A percentile compares a stretch with the other conserved stretches of the same genome.
These are phyloP conservation scores for Odontomyia ornata DNA, from an alignment of 2,888 invertebrate genomes.

Conservation along the genomic window DNA sequence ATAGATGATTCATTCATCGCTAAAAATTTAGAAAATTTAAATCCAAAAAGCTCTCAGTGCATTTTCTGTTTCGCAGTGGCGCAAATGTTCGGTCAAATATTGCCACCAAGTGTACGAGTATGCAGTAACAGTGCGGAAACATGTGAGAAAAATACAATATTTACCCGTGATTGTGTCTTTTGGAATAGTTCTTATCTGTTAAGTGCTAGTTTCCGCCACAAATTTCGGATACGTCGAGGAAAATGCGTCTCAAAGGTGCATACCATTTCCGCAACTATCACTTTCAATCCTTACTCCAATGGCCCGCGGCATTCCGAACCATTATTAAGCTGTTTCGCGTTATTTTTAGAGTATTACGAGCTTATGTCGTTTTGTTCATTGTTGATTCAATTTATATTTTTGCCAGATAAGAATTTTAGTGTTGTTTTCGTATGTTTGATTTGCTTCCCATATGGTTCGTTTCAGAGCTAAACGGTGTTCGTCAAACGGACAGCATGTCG, in stretches of 20 bases:
- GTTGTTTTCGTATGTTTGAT: neutral
- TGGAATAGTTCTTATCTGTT: neutral
- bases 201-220: neutral
- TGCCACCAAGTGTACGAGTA: neutral
- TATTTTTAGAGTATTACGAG: slow-evolving; percentile 17
- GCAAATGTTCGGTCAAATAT: neutral
- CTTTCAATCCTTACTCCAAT: too few relatives aligned
- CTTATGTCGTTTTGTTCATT: slow-evolving; percentile 15
- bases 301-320: too few relatives aligned
- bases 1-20: slow-evolving; percentile 15
- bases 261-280: neutral
- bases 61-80: slow-evolving; percentile 17
- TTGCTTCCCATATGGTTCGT: slow-evolving; percentile 7
- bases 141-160: neutral
- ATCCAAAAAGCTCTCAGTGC: slow-evolving; percentile 25
- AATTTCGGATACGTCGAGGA: neutral
- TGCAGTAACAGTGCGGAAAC: neutral
- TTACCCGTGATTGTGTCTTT: neutral
- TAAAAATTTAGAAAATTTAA: slow-evolving; percentile 13
- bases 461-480: slow-evolving; percentile 48
- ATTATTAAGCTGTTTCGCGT: neutral
- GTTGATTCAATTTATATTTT: neutral
- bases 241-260: slow-evolving; percentile 24
- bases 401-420: slow-evolving; percentile 17
- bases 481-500: slow-evolving; percentile 58